Evolutionary conservation across 2,888 invertebrate genomes (phyloP).

Genomic region (Sesia bembeciformis): DNA sequence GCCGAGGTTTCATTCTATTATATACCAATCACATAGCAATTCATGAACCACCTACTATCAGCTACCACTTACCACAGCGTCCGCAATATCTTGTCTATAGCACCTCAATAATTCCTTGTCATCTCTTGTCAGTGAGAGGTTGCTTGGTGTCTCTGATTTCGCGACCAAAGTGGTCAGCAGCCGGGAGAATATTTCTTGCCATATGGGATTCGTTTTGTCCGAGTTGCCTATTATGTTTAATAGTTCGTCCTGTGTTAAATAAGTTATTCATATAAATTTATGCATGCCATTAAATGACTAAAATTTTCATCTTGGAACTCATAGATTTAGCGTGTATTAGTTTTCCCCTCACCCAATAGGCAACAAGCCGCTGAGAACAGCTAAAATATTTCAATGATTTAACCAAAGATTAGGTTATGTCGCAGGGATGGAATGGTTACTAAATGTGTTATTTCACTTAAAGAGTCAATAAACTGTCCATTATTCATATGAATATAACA

Average conservation of each 20-base stretch:
- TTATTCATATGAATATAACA: too few relatives aligned
- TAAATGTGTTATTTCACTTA: too few relatives aligned
- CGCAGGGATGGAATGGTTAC: too few relatives aligned
- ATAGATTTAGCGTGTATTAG: too few relatives aligned
- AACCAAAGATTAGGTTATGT: too few relatives aligned
- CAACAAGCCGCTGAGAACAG: too few relatives aligned
- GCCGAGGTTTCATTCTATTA: too few relatives aligned
- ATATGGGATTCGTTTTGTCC: slow-evolving; percentile 55
- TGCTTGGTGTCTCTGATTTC: slow-evolving; percentile 85
- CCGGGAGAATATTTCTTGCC: slow-evolving; percentile 86
- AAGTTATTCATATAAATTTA: background rate
- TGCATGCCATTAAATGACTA: background rate
- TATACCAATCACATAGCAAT: too few relatives aligned
- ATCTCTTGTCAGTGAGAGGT: slow-evolving; percentile 78
- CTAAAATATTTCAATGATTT: too few relatives aligned
- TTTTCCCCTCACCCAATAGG: too few relatives aligned
- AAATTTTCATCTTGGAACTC: background rate
- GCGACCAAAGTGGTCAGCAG: slow-evolving; percentile 83
- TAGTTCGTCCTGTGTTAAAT: slow-evolving; percentile 75
- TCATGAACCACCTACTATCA: background rate
- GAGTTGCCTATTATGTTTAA: slow-evolving; percentile 46
- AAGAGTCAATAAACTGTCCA: too few relatives aligned
- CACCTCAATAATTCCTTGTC: slow-evolving; percentile 91
- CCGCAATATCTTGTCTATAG: slow-evolving; percentile 89
- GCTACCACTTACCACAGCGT: slow-evolving; percentile 79